Evolutionary conservation across 2,797 vertebrate species (phyloP), one percentile per base, ranked within the genome.

Genomic region (Aplochiton taeniatus): DNA sequence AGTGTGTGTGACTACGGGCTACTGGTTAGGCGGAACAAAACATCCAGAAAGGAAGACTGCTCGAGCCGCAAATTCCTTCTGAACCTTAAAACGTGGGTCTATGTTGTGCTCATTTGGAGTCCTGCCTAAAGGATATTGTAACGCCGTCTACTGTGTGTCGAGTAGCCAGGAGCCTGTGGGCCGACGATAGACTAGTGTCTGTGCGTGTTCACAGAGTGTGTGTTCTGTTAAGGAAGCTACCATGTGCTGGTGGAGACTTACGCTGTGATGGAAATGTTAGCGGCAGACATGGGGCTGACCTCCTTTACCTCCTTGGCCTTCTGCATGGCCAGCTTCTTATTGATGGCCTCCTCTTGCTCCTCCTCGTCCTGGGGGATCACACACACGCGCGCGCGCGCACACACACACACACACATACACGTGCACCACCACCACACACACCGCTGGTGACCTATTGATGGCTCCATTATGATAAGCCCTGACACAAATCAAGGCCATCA

Each of bases 261-360:
- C 96, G 95, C 94, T 41, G 96, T 94, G 4, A 98, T 94, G 76
- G 97, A 98, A 78, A 98, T 94, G 87, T 96, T 98, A 14, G 96
- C 91, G 0, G 96, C 96, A 0, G 96, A 98, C 89, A 97, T 93
- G 70, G 97, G 96, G 86, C 97, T 99, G 86, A 98, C 97, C 88
- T 98, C 97, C 0, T 96, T 96, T 74, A 97, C 96, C 83, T 98
- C 97, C 85, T 96, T 98, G 77, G 95, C 95, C 81, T 98, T 98
- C 58, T 99, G 97, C 59, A 98, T 88, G 4, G 96, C 96, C 0
- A 97, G 88, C 79, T 99, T 99, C 85, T 98, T 97, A 65, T 89
- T 98, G 79, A 96, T 97, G 47, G 96, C 96, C 74, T 96, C 97
- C 72, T 99, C 97, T 89, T 97, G 95, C 82, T 99, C 96, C 77